Percentiles rank a stretch among this genome's conserved stretches.
Evolutionary conservation across 2,888 invertebrate genomes (phyloP).

Genomic region (Protodeltote pygarga): DNA sequence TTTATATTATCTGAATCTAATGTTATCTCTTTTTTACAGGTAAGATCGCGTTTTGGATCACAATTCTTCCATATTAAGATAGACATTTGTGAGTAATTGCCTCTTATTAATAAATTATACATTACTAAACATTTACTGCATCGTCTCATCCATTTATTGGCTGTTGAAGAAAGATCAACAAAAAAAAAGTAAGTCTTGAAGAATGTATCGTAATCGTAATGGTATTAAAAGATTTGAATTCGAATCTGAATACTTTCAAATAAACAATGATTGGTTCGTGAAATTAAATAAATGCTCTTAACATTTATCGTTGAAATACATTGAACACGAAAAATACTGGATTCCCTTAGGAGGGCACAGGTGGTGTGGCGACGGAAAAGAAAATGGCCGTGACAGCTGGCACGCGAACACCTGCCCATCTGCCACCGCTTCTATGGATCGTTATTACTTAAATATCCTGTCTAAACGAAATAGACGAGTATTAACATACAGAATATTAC

Average conservation of each 20-base stretch:
- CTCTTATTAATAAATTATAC: conserved; percentile 5
- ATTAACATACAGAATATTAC: too few species aligned
- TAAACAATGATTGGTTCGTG: conserved; percentile 3
- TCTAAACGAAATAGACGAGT: conserved; percentile 11
- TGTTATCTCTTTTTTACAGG: conserved; percentile 36
- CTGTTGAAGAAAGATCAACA: conserved; percentile 1
- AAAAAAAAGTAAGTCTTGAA: too few species aligned
- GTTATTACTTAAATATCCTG: conserved; percentile 43
- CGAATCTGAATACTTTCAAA: conserved; percentile 2
- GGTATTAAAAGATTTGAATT: conserved; percentile 1
- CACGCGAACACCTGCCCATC: conserved; percentile 72
- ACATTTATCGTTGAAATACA: conserved; percentile 4
- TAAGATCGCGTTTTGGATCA: conserved; percentile 34
- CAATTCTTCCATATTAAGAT: conserved; percentile 6
- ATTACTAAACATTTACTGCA: conserved; percentile 7
- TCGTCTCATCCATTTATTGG: conserved; percentile 9
- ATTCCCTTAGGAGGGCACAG: conserved; percentile 37
- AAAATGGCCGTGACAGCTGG: conserved; percentile 65
- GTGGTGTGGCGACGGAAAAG: conserved; percentile 50
- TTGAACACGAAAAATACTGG: conserved; percentile 20
- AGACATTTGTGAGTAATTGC: conserved; percentile 35
- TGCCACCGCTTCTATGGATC: conserved; percentile 48
- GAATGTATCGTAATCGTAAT: too few species aligned
- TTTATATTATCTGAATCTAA: conserved; percentile 1
- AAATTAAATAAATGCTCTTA: conserved; percentile 6